phyloP scores from a whole-genome alignment of 2,113 vertebrate genomes.

The Manacus vitellinus region DNA sequence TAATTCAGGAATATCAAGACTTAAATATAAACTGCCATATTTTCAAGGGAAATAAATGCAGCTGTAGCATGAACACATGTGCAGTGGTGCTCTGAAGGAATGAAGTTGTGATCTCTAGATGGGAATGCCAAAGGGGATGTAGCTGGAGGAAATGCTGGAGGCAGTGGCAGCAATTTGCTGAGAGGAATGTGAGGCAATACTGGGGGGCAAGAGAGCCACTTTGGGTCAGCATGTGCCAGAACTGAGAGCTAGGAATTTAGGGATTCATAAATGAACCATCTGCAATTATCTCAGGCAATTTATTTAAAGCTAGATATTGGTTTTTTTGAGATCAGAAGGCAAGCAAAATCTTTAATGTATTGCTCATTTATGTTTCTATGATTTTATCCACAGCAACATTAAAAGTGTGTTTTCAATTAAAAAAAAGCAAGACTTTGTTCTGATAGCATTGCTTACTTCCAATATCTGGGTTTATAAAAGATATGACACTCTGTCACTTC shows the following conservation, averaged over 20 bases:
- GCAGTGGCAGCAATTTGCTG: not conserved
- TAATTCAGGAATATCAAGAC: not conserved
- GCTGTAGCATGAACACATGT: not conserved
- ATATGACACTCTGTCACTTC: not conserved
- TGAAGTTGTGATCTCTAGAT: not conserved
- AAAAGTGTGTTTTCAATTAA: not conserved
- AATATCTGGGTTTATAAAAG: not conserved
- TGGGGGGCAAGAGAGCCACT: not conserved
- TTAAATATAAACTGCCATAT: not conserved
- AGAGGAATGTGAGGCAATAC: not conserved
- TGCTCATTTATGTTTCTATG: not conserved
- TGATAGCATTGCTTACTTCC: not conserved
- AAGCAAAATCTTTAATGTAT: not conserved
- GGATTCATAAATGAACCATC: not conserved
- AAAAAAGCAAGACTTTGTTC: not conserved
- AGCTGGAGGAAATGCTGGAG: not conserved
- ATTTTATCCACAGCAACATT: not conserved
- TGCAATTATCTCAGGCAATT: not conserved
- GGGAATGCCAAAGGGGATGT: accelerated
- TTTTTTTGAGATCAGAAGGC: not conserved
- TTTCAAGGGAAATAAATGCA: not conserved
- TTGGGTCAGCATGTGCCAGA: not conserved
- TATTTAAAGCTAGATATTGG: not conserved
- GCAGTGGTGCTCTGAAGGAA: not conserved
- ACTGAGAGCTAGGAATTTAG: not conserved